phyloP scores from a whole-genome alignment of 2,888 invertebrate genomes.

The Cheilosia grossa region DNA sequence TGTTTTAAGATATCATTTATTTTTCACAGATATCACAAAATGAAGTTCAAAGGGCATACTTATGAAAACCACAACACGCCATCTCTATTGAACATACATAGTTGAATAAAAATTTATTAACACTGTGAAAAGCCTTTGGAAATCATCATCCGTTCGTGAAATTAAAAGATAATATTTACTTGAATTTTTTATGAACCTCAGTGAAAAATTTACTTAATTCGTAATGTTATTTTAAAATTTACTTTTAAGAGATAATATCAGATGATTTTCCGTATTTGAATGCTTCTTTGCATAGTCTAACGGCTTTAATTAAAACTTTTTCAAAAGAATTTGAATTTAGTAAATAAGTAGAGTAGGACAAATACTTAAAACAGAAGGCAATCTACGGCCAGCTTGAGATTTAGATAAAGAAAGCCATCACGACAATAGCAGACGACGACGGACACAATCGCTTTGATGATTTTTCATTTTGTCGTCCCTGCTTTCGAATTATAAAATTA shows the following conservation, averaged over 20 bases:
- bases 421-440: neutral
- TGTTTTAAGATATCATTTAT: too few relatives aligned
- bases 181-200: conserved; percentile 27
- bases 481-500: conserved; percentile 51
- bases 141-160: neutral
- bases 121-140: neutral
- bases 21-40: too few relatives aligned
- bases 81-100: neutral
- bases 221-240: conserved; percentile 41
- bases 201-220: conserved; percentile 10
- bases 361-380: conserved; percentile 28
- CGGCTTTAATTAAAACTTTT: conserved; percentile 61
- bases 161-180: conserved; percentile 24
- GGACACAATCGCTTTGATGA: conserved; percentile 42
- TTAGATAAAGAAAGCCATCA: neutral
- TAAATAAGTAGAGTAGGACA: conserved; percentile 41
- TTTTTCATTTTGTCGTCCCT: conserved; percentile 1
- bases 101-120: neutral
- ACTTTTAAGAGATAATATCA: conserved; percentile 37
- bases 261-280: conserved; percentile 45
- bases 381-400: neutral
- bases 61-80: neutral
- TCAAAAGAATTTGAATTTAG: conserved; percentile 54
- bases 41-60: too few relatives aligned
- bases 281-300: conserved; percentile 30